phyloP scores from a whole-genome alignment of 2,113 vertebrate species.

The Parus major region DNA sequence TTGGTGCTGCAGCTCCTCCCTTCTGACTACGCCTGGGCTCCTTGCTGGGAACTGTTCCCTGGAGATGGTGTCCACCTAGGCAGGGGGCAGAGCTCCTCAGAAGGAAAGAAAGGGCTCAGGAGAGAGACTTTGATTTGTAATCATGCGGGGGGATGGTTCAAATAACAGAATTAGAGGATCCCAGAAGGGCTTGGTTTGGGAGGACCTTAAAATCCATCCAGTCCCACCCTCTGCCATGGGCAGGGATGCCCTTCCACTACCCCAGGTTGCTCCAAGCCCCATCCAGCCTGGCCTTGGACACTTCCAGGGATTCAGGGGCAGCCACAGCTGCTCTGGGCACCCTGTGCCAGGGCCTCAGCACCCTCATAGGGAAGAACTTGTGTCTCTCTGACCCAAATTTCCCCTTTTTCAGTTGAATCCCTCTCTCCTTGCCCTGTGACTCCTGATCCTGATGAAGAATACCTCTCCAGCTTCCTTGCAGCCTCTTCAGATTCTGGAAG shows the following conservation, averaged over 20 bases:
- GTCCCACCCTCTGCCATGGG: rapidly evolving
- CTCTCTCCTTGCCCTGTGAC: background rate
- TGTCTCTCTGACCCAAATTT: background rate
- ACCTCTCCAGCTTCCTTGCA: background rate
- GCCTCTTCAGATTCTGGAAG: background rate
- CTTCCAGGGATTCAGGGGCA: background rate
- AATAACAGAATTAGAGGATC: background rate
- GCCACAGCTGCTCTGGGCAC: background rate
- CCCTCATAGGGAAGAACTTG: background rate
- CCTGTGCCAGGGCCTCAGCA: rapidly evolving
- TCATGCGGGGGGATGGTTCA: background rate
- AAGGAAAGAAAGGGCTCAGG: background rate
- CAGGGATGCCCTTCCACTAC: rapidly evolving
- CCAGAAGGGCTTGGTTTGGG: background rate
- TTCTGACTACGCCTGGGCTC: background rate
- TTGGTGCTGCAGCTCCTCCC: background rate
- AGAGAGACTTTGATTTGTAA: background rate
- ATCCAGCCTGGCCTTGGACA: rapidly evolving
- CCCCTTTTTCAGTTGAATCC: background rate
- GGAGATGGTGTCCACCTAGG: background rate
- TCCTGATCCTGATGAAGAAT: background rate
- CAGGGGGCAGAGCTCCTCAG: background rate
- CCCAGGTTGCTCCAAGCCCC: background rate
- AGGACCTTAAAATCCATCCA: rapidly evolving
- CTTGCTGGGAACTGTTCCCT: background rate